Evolutionary conservation across 2,113 vertebrate genomes (phyloP).

Genomic region (Hucho hucho): DNA sequence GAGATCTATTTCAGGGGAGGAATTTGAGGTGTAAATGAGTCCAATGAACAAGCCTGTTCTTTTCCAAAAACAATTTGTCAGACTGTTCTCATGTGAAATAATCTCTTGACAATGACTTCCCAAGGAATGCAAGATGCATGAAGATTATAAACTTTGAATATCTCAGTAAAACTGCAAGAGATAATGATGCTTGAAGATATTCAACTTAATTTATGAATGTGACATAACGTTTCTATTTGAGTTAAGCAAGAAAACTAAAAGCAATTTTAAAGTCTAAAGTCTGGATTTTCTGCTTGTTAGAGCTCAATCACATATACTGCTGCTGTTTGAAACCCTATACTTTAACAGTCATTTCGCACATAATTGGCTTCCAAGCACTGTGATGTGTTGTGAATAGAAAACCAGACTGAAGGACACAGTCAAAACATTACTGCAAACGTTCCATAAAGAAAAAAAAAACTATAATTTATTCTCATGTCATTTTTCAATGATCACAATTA

Average conservation of each 20-base stretch:
- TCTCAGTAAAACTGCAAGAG: too few species aligned
- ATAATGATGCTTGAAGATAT: too few species aligned
- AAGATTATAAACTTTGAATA: too few species aligned
- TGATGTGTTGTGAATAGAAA: not conserved
- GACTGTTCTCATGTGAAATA: too few species aligned
- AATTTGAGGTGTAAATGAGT: slow-evolving; percentile 80
- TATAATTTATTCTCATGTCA: slow-evolving; percentile 91
- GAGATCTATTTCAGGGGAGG: slow-evolving; percentile 77
- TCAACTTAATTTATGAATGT: too few species aligned
- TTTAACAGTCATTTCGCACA: slow-evolving; percentile 5
- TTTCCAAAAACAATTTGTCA: too few species aligned
- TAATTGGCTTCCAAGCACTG: not conserved
- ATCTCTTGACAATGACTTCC: too few species aligned
- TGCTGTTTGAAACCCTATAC: not conserved
- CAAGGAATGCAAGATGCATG: too few species aligned
- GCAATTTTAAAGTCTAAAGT: not conserved
- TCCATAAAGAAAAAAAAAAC: slow-evolving; percentile 60
- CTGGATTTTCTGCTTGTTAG: not conserved
- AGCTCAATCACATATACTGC: not conserved
- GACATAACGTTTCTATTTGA: slow-evolving; percentile 17
- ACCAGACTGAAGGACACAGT: not conserved
- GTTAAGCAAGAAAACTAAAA: slow-evolving; percentile 10
- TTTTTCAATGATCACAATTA: slow-evolving; percentile 82
- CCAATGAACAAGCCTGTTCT: slow-evolving; percentile 52
- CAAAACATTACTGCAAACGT: not conserved